These are phyloP conservation scores for Lutjanus argentimaculatus DNA, from an alignment of 2,797 vertebrate genomes.

Conservation along the genomic window DNA sequence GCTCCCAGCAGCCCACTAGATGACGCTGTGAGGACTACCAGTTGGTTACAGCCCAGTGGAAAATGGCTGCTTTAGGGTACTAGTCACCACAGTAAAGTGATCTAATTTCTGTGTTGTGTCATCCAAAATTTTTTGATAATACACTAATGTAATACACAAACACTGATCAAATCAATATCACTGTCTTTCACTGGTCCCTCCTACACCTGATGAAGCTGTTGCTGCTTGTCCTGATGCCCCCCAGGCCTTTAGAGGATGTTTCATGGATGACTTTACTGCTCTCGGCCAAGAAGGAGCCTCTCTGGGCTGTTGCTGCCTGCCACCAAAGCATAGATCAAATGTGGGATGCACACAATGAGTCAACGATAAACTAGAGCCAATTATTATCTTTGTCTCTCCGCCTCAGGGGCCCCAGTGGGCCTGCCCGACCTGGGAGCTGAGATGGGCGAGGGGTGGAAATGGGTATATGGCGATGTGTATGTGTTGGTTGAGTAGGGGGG, in stretches of 20 bases:
- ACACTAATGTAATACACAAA: neutral
- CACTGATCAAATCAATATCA: conserved; percentile 1
- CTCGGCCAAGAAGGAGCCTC: conserved; percentile 36
- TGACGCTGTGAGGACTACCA: no score
- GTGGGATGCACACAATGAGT: conserved; percentile 48
- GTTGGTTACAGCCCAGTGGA: no score
- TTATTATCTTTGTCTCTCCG: conserved; percentile 70
- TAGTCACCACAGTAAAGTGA: neutral
- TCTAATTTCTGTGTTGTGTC: neutral
- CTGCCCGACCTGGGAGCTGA: conserved; percentile 17
- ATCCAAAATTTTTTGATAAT: neutral
- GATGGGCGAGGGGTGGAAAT: conserved; percentile 19
- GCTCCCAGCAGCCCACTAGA: no score
- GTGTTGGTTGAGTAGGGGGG: neutral
- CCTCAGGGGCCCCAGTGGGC: conserved; percentile 43
- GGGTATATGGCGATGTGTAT: conserved; percentile 9
- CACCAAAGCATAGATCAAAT: conserved; percentile 60
- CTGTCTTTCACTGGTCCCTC: conserved; percentile 4
- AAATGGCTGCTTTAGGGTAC: no score
- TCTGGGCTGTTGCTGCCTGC: conserved; percentile 50
- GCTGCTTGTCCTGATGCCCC: conserved; percentile 34
- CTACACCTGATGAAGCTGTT: conserved; percentile 54
- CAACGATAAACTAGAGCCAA: conserved; percentile 72
- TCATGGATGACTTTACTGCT: conserved; percentile 67
- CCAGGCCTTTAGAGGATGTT: conserved; percentile 35